A percentile compares a stretch with the other conserved stretches of the same genome.
phyloP scores from a whole-genome alignment of 2,797 vertebrate genomes.

The Falco peregrinus region DNA sequence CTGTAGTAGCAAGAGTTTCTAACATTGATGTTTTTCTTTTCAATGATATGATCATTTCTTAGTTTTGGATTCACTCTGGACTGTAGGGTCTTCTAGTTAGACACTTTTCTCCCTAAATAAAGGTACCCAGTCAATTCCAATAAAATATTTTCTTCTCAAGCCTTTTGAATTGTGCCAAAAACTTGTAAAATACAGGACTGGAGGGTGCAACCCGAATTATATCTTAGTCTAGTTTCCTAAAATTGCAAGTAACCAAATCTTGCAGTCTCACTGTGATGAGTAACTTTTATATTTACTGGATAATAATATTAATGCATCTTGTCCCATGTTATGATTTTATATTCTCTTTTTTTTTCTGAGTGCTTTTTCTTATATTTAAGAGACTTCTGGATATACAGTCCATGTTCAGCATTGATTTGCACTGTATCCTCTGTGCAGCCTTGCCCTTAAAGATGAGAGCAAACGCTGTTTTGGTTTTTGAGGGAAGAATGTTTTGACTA shows the following conservation, averaged over 20 bases:
- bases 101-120: background rate
- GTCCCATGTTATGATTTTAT: no score
- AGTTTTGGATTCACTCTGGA: background rate
- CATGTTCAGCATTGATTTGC: background rate
- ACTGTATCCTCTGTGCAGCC: background rate
- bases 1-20: background rate
- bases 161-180: background rate
- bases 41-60: background rate
- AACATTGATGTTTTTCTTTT: background rate
- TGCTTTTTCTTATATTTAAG: background rate
- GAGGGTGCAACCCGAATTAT: fast-evolving
- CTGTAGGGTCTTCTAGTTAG: background rate
- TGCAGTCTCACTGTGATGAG: background rate
- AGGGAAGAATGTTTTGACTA: constrained; percentile 28
- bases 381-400: background rate
- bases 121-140: background rate
- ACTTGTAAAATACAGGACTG: background rate
- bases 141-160: background rate
- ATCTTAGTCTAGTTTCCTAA: background rate
- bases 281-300: background rate
- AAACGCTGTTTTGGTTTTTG: constrained; percentile 10
- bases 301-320: background rate
- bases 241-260: background rate
- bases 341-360: no score
- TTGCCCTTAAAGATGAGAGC: background rate